These are phyloP conservation scores for Excalfactoria chinensis DNA, from an alignment of 2,113 vertebrate species.

Conservation along the genomic window DNA sequence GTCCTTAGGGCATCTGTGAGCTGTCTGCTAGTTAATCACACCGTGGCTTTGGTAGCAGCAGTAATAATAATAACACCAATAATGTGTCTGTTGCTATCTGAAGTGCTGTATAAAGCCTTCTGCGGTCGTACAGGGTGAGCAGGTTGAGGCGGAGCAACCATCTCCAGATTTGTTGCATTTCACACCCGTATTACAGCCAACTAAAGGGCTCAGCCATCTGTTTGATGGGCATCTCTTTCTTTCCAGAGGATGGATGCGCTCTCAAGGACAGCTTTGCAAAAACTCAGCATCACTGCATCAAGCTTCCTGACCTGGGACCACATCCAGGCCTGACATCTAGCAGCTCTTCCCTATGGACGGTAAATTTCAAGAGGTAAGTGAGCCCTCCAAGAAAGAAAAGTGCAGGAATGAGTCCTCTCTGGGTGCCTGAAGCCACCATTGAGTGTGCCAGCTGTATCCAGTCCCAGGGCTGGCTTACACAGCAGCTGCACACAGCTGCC, in stretches of 20 bases:
- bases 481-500: rapidly evolving
- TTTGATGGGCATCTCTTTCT: not conserved
- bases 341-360: constrained; percentile 27
- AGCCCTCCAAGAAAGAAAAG: not conserved
- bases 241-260: constrained; percentile 39
- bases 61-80: not conserved
- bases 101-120: not conserved
- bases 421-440: not conserved
- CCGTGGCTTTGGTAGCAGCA: not conserved
- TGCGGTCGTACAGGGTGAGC: not conserved
- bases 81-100: not conserved
- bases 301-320: not conserved
- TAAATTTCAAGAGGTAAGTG: constrained; percentile 56
- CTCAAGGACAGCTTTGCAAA: constrained; percentile 7
- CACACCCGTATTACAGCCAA: not conserved
- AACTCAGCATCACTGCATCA: not conserved
- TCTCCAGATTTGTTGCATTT: not conserved
- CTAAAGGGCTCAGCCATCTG: not conserved
- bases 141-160: not conserved
- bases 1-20: not conserved
- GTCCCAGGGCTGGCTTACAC: not conserved
- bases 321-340: constrained; percentile 19
- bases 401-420: not conserved
- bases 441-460: not conserved
- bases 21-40: not conserved